These are phyloP conservation scores for Danio kyathit DNA, from an alignment of 2,797 vertebrate species.

Conservation along the genomic window DNA sequence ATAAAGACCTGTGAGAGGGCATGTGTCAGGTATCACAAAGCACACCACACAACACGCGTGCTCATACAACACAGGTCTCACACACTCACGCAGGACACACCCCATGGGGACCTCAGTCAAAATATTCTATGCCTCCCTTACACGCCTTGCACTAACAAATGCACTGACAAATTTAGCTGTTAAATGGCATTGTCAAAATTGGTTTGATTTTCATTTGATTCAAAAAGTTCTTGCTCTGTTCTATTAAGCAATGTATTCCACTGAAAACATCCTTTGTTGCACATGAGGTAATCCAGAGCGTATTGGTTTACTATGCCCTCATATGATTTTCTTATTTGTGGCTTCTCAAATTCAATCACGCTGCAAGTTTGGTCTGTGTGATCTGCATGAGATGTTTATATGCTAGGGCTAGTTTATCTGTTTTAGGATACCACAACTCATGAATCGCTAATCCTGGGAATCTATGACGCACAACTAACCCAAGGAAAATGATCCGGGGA, in stretches of 20 bases:
- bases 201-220: constrained; percentile 52
- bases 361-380: constrained; percentile 20
- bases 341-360: constrained; percentile 53
- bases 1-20: constrained; percentile 80
- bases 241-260: not conserved
- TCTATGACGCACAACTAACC: constrained; percentile 37
- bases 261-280: constrained; percentile 29
- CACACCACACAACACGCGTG: constrained; percentile 70
- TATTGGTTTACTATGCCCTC: constrained; percentile 41
- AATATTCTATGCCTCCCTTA: constrained; percentile 69
- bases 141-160: constrained; percentile 63
- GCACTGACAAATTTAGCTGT: constrained; percentile 54
- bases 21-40: constrained; percentile 88
- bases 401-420: constrained; percentile 47
- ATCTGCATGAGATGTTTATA: constrained; percentile 33
- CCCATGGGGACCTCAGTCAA: constrained; percentile 67
- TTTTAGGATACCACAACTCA: constrained; percentile 47
- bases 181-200: constrained; percentile 68
- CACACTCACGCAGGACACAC: constrained; percentile 61
- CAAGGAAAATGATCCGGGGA: constrained; percentile 18
- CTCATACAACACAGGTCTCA: constrained; percentile 73
- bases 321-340: constrained; percentile 46
- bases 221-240: constrained; percentile 31
- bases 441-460: constrained; percentile 30
- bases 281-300: constrained; percentile 22